Conservation (phyloP, 2,888 invertebrate genomes). For the Melanophora roralis region DNA sequence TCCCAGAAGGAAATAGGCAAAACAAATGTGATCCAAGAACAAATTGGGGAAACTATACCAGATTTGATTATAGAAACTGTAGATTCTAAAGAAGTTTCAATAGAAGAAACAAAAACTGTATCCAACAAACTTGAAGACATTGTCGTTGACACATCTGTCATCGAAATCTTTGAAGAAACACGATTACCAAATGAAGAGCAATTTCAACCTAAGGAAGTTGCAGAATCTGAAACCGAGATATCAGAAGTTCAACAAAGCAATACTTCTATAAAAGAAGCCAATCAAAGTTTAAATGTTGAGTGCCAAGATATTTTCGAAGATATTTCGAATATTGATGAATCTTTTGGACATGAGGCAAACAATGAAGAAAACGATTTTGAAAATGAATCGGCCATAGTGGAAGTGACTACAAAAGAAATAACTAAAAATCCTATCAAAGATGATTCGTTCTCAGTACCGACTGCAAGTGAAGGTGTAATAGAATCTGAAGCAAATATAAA, state of each 20-base stretch:
- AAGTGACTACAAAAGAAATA: not conserved
- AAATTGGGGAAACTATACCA: not conserved
- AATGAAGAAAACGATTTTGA: conserved; percentile 16
- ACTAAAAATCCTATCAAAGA: not conserved
- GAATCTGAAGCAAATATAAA: not conserved
- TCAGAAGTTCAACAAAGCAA: not conserved
- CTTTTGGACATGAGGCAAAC: conserved; percentile 1
- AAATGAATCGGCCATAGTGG: conserved; percentile 30
- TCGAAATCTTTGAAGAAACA: conserved; percentile 38
- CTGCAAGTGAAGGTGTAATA: not conserved
- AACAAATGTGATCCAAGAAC: not conserved
- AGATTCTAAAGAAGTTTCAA: conserved; percentile 10
- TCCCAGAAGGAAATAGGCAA: not conserved
- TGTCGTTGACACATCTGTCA: conserved; percentile 25
- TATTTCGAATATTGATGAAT: conserved; percentile 30
- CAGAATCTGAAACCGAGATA: not conserved
- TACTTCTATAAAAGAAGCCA: not conserved
- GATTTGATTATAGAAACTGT: not conserved
- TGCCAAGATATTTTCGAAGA: conserved; percentile 37
- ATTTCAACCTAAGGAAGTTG: not conserved
- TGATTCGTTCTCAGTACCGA: not conserved
- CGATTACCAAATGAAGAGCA: not conserved
- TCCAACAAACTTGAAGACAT: conserved; percentile 9
- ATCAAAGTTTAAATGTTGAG: not conserved
- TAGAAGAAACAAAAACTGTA: conserved; percentile 18